phyloP scores from a whole-genome alignment of 2,113 vertebrate species.

The Malurus elegans region DNA sequence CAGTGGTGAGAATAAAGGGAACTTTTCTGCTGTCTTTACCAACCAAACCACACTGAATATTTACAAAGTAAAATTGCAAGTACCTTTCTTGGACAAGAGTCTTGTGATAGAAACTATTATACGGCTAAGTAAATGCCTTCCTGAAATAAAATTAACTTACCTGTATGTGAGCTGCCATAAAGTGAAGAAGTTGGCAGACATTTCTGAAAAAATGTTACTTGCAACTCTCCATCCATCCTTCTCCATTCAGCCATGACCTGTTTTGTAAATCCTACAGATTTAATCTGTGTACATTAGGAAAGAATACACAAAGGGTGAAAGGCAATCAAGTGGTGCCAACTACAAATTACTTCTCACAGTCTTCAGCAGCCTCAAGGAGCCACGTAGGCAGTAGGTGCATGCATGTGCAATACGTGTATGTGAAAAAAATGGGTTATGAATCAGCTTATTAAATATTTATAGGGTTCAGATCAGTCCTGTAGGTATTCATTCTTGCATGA shows the following conservation, averaged over 20 bases:
- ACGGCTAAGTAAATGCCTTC: background rate
- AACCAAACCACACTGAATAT: background rate
- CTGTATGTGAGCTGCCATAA: background rate
- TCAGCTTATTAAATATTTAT: background rate
- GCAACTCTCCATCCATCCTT: background rate
- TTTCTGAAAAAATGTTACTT: background rate
- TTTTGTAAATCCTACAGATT: background rate
- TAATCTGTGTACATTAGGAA: background rate
- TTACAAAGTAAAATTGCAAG: background rate
- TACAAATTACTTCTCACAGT: background rate
- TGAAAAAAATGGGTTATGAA: background rate
- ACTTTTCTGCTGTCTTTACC: background rate
- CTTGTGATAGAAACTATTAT: background rate
- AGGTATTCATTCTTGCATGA: slow-evolving; percentile 18
- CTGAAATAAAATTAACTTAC: background rate
- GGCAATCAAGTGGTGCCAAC: background rate
- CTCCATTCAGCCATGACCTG: background rate
- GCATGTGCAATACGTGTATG: background rate
- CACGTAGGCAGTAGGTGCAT: background rate
- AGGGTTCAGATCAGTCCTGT: background rate
- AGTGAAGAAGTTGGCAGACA: background rate
- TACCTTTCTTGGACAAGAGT: background rate
- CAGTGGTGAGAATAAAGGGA: background rate
- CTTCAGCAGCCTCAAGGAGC: background rate
- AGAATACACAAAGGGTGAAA: background rate